Evolutionary conservation across 2,797 vertebrate genomes (phyloP), one percentile per base, ranked within the genome.

Genomic region (Selene dorsalis): DNA sequence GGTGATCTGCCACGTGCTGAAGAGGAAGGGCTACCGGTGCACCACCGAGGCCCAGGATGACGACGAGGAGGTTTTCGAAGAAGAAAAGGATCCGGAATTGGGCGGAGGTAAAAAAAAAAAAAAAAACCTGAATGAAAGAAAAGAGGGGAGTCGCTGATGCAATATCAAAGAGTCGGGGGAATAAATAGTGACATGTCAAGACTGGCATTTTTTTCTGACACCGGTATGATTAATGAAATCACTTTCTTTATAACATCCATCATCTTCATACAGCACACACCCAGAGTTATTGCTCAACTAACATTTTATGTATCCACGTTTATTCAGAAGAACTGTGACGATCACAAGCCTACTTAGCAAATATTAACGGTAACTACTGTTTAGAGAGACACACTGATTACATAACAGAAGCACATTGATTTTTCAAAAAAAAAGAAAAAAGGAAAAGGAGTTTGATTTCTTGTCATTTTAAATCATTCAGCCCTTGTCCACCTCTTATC

Each of bases 11-110:
- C 97, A 98, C 63, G 80, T 98, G 60, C 91, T 99, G 69, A 97
- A 98, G 94, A 97, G 93, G 80, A 99, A 97, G 84, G 98, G 98
- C 62, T 99, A 99, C 87, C 96, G 97, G 16, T 98, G 97, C 92
- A 99, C 97, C 38, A 98, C 98, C 0, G 96, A 98, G 69, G 92
- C 95, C 0, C 95, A 97, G 58, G 89, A 95, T 59, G 88, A 84
- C 0, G 82, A 87, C 1, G 83, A 92, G 18, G 83, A 92, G 18
- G 73, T 86, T 2, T 58, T 76, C 7, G 22, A 77, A 62, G 70
- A 73, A 52, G 60, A 39, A 0, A 88, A 78, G 35, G 90, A 93
- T 58, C 61, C 56, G 0, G 93, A 94, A 43, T 63, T 75, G 66
- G 89, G 76, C 0, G 86, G 55, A 91, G 95, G 94, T 95, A 68